Evolutionary conservation across 2,113 vertebrate genomes (phyloP).

Genomic region (Zapus hudsonius): DNA sequence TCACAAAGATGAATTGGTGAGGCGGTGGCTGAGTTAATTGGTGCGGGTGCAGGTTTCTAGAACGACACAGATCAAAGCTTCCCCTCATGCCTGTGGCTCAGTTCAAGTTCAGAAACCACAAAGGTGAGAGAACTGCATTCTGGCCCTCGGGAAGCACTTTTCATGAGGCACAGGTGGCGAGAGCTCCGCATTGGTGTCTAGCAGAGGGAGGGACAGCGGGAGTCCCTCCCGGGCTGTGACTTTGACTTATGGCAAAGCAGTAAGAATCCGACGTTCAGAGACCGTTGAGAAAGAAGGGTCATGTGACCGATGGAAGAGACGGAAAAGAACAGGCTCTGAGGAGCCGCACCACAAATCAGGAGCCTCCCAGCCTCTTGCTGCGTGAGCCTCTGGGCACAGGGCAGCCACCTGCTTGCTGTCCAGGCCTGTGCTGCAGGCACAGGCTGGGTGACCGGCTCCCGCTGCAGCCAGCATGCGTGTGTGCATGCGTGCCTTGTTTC

Average conservation of each 20-base stretch:
- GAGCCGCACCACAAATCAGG: too few species aligned
- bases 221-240: too few species aligned
- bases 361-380: neutral
- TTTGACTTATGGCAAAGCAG: neutral
- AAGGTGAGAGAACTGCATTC: neutral
- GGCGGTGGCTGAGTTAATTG: neutral
- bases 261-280: neutral
- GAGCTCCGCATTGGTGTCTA: too few species aligned
- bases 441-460: accelerated
- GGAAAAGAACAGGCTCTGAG: neutral
- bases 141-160: neutral
- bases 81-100: neutral
- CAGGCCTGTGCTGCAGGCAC: neutral
- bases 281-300: neutral
- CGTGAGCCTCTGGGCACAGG: neutral
- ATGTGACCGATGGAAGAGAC: neutral
- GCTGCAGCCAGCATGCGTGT: neutral
- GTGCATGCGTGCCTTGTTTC: neutral
- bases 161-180: neutral
- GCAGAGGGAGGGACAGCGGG: neutral
- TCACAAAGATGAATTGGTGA: neutral
- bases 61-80: neutral
- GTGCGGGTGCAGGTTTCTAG: neutral
- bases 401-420: neutral
- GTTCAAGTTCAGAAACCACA: neutral